Conservation (phyloP, 2,113 vertebrate genomes). For the Athene cunicularia region DNA sequence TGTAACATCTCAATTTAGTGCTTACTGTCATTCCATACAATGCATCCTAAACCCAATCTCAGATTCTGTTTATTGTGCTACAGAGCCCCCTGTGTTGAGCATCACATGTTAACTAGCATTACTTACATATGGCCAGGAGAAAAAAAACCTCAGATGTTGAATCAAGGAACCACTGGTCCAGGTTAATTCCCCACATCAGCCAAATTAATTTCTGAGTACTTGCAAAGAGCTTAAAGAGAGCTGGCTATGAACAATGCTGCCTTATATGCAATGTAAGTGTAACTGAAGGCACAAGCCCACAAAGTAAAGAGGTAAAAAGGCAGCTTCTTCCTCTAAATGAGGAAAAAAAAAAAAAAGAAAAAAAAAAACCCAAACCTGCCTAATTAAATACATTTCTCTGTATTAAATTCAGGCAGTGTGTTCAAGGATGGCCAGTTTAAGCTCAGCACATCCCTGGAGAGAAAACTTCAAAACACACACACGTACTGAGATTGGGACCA, state of each 20-base stretch:
- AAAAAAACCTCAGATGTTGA: background rate
- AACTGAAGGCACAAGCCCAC: background rate
- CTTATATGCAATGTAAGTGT: background rate
- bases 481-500: background rate
- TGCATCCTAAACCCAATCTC: background rate
- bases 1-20: background rate
- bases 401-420: background rate
- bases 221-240: background rate
- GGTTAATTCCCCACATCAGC: background rate
- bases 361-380: background rate
- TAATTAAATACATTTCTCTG: background rate
- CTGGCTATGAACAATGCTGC: background rate
- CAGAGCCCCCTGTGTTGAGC: constrained; percentile 54
- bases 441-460: background rate
- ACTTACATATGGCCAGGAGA: background rate
- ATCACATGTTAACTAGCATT: background rate
- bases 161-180: background rate
- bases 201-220: background rate
- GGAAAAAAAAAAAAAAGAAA: background rate
- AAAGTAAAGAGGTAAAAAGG: background rate
- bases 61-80: constrained; percentile 30
- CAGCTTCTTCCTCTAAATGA: background rate
- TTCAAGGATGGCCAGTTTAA: background rate
- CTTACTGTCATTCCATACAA: background rate
- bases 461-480: background rate